phyloP scores from a whole-genome alignment of 2,113 vertebrate species.

The Odontesthes bonariensis region DNA sequence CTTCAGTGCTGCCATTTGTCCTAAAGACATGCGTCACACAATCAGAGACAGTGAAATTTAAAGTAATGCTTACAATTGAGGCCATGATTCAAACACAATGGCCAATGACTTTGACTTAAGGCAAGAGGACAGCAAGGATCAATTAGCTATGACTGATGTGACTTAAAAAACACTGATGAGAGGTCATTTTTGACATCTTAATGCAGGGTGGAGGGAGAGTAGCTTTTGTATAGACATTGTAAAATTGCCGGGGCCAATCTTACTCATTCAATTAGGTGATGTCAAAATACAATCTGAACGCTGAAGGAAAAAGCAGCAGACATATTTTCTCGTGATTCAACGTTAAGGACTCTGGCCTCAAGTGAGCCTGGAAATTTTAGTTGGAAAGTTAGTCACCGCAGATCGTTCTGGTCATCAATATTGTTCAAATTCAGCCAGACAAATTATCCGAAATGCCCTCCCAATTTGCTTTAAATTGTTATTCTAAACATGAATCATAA shows the following conservation, averaged over 20 bases:
- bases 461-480: not conserved
- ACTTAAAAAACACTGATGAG: constrained; percentile 29
- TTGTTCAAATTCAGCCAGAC: not conserved
- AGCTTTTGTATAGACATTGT: constrained; percentile 17
- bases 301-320: not conserved
- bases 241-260: constrained; percentile 42
- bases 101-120: constrained; percentile 18
- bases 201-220: constrained; percentile 54
- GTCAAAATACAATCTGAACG: constrained; percentile 26
- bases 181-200: constrained; percentile 67
- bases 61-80: constrained; percentile 22
- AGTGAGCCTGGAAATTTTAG: not conserved
- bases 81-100: constrained; percentile 38
- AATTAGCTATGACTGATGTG: constrained; percentile 58
- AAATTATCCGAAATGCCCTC: constrained; percentile 2
- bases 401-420: not conserved
- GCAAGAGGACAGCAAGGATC: constrained; percentile 27
- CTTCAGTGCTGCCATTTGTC: constrained; percentile 16
- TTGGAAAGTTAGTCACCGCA: not conserved
- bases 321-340: not conserved
- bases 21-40: constrained; percentile 26
- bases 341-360: not conserved
- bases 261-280: constrained; percentile 15
- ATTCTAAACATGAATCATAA: not conserved
- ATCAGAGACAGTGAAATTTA: constrained; percentile 10